Conservation (phyloP, 2,113 vertebrate genomes). For the Equus przewalskii region DNA sequence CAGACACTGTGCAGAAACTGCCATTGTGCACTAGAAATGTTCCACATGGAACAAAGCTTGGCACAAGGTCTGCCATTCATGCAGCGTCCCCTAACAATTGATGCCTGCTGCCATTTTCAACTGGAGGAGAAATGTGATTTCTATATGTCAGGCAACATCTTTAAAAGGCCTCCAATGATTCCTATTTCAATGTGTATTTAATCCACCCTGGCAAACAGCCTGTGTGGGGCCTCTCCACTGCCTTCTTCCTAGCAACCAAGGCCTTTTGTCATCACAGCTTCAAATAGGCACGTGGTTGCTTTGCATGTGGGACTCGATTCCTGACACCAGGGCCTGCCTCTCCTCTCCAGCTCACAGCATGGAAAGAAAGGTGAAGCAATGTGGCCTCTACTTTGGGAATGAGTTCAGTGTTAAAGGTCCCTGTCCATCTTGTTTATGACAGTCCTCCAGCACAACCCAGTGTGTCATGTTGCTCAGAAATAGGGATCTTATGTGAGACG, state of each 20-base stretch:
- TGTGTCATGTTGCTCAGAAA: not conserved
- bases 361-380: not conserved
- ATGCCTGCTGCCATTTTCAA: slow-evolving; percentile 71
- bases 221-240: slow-evolving; percentile 67
- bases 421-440: not conserved
- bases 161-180: slow-evolving; percentile 67
- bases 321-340: not conserved
- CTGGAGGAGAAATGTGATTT: slow-evolving; percentile 64
- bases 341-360: not conserved
- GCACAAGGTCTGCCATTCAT: not conserved
- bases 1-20: not conserved
- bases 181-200: slow-evolving; percentile 69
- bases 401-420: slow-evolving; percentile 14
- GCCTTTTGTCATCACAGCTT: slow-evolving; percentile 71
- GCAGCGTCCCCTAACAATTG: not conserved
- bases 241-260: slow-evolving; percentile 87
- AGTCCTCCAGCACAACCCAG: not conserved
- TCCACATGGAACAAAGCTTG: not conserved
- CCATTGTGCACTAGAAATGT: not conserved
- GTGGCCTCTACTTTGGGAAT: not conserved
- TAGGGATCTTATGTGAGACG: not conserved
- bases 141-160: slow-evolving; percentile 56
- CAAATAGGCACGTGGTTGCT: slow-evolving; percentile 22
- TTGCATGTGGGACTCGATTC: not conserved
- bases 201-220: slow-evolving; percentile 66